A percentile compares a stretch with the other conserved stretches of the same genome.
Conservation (phyloP, 2,888 invertebrate genomes). For the Melanargia galathea region DNA sequence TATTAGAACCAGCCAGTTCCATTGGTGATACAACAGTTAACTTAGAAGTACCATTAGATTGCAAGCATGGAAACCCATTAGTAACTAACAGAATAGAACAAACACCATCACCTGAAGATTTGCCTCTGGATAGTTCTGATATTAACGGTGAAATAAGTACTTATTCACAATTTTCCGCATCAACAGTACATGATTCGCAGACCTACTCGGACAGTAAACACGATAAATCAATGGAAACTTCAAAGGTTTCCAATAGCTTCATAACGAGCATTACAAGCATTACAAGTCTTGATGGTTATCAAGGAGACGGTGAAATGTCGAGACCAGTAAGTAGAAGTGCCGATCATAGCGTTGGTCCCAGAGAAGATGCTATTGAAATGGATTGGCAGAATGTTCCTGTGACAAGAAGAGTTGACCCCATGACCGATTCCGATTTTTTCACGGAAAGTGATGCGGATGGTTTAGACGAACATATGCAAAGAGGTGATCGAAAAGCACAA, state of each 20-base stretch:
- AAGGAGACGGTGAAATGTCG: slow-evolving; percentile 95
- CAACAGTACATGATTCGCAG: slow-evolving; percentile 79
- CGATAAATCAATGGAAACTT: slow-evolving; percentile 84
- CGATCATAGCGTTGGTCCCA: slow-evolving; percentile 85
- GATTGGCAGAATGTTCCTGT: slow-evolving; percentile 84
- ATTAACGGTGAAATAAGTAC: slow-evolving; percentile 83
- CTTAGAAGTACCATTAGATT: slow-evolving; percentile 79
- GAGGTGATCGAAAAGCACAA: slow-evolving; percentile 89
- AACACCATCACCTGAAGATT: slow-evolving; percentile 92
- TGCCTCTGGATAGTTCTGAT: slow-evolving; percentile 89
- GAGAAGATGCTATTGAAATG: slow-evolving; percentile 79
- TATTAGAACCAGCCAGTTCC: slow-evolving; percentile 82
- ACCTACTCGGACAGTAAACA: slow-evolving; percentile 82
- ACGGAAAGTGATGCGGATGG: slow-evolving; percentile 95
- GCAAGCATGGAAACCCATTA: slow-evolving; percentile 69
- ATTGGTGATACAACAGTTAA: slow-evolving; percentile 78
- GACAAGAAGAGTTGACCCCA: slow-evolving; percentile 88
- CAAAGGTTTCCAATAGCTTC: slow-evolving; percentile 88
- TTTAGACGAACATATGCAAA: slow-evolving; percentile 87
- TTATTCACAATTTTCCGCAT: slow-evolving; percentile 76
- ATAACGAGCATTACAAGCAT: slow-evolving; percentile 95
- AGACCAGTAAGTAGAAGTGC: slow-evolving; percentile 91
- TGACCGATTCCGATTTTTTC: slow-evolving; percentile 96
- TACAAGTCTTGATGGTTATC: slow-evolving; percentile 95
- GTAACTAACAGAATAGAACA: slow-evolving; percentile 84